Base-by-base conservation (phyloP, 2,113 vertebrate genomes). In the Corapipo altera region DNA sequence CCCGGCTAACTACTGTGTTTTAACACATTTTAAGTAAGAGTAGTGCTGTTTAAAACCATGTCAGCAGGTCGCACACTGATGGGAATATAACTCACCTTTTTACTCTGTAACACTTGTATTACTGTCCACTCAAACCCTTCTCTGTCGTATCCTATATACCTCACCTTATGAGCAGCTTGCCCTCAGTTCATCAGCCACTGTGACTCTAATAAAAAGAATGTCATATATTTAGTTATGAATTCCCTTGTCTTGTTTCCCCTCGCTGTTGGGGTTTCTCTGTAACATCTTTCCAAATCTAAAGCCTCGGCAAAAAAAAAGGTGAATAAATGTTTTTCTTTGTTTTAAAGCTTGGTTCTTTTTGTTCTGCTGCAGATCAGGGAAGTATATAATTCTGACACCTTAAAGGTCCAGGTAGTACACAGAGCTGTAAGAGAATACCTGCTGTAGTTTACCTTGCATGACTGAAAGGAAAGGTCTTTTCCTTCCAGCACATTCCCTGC, bases 231-330 rank as follows among this genome's bases (percentile, higher is more conserved):
- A 86, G 44, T 28, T 27, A 55, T 51, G 7, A 66, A 73, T 82
- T 93, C 27, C 27, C 13, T 79, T 16, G 19, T 22, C 59, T 73
- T 51, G 16, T 65, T 90, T 80, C 43, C 22, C 44, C 32, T 86
- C 79, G 72, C 17, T 15, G 87, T 82, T 27, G 65, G 19, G 9
- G 12, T 90, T 80, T 65, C 48, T 84, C 30, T 49, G 33, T 49
- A 22, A 46, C 22, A 39, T 52, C 43, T 84, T 84, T 69, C 35
- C 30, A 84, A 90, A 67, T 46, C 21, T 43, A 93, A 91, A 69
- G 23, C 11, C 7, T 7, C 5, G 2, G 12, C 35, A 20, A 62
- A 5, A 12, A 17, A 18, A 32, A 61, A 7, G 3, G 3, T 0
- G 2, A 87, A 58, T 33, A 70, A 72, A 81, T 37, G 3, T 2